phyloP scores from a whole-genome alignment of 2,113 vertebrate genomes.

The Hydrochoerus hydrochaeris region DNA sequence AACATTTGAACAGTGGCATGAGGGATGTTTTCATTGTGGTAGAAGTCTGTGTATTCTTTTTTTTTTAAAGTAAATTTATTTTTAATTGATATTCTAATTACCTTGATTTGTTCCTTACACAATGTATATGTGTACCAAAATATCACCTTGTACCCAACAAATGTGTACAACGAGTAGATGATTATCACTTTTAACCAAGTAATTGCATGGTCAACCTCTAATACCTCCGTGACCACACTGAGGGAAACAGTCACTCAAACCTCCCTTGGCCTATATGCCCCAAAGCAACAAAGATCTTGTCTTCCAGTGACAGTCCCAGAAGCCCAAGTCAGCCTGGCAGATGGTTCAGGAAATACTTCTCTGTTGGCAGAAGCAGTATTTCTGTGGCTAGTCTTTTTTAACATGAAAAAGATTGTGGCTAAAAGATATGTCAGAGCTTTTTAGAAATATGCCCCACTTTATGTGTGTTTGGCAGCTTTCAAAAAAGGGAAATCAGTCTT shows the following conservation, averaged over 20 bases:
- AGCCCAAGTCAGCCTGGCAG: slow-evolving; percentile 44
- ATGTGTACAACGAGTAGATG: neutral
- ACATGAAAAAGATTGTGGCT: slow-evolving; percentile 7
- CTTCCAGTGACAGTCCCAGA: slow-evolving; percentile 24
- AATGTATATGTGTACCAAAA: neutral
- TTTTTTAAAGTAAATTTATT: neutral
- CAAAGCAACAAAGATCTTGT: slow-evolving; percentile 51
- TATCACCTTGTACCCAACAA: neutral
- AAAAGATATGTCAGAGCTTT: slow-evolving; percentile 46
- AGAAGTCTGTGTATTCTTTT: neutral
- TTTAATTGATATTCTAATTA: neutral
- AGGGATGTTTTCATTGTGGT: neutral
- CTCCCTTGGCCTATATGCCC: slow-evolving; percentile 55
- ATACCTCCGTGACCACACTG: slow-evolving; percentile 50
- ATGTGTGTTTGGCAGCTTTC: neutral
- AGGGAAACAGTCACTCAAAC: slow-evolving; percentile 59
- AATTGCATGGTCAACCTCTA: slow-evolving; percentile 58
- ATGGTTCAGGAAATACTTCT: neutral
- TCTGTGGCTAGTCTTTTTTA: slow-evolving; percentile 40
- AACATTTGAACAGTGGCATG: neutral
- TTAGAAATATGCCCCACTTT: slow-evolving; percentile 3
- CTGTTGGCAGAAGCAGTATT: slow-evolving; percentile 21
- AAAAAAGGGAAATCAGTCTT: neutral
- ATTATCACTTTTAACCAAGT: slow-evolving; percentile 81
- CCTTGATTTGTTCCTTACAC: neutral